These are phyloP conservation scores for Pyrocoelia pectoralis DNA, from an alignment of 2,888 invertebrate species.

Conservation along the genomic window DNA sequence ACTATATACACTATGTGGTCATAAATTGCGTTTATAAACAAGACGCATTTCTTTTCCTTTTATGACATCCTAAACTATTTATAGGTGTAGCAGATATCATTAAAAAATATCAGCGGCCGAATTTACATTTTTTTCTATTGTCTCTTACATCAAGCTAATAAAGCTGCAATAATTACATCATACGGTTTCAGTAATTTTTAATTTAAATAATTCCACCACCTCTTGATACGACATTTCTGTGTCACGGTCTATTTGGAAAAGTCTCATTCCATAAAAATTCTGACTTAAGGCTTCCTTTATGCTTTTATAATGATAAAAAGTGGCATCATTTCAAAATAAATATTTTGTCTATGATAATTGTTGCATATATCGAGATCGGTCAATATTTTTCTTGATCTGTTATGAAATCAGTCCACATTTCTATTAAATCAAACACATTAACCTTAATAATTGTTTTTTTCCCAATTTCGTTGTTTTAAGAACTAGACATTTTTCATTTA, in stretches of 20 bases:
- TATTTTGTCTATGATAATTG: constrained; percentile 30
- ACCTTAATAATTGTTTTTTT: constrained; percentile 3
- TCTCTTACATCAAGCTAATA: constrained; percentile 16
- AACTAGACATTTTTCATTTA: too few relatives aligned
- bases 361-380: constrained; percentile 24
- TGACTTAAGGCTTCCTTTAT: background rate
- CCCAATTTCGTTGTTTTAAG: background rate
- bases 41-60: constrained; percentile 23
- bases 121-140: too few relatives aligned
- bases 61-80: constrained; percentile 9
- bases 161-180: constrained; percentile 34
- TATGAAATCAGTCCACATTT: constrained; percentile 13
- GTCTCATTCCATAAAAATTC: background rate
- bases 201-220: constrained; percentile 29
- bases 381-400: constrained; percentile 23
- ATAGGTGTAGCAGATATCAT: background rate
- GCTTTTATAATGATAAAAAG: constrained; percentile 23
- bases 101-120: too few relatives aligned
- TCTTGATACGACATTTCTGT: constrained; percentile 35
- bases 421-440: background rate
- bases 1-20: constrained; percentile 23
- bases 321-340: constrained; percentile 30
- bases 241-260: constrained; percentile 27
- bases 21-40: constrained; percentile 30
- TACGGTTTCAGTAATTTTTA: constrained; percentile 24